Base-by-base conservation (phyloP, 2,113 vertebrate genomes). In the Argyrosomus japonicus region DNA sequence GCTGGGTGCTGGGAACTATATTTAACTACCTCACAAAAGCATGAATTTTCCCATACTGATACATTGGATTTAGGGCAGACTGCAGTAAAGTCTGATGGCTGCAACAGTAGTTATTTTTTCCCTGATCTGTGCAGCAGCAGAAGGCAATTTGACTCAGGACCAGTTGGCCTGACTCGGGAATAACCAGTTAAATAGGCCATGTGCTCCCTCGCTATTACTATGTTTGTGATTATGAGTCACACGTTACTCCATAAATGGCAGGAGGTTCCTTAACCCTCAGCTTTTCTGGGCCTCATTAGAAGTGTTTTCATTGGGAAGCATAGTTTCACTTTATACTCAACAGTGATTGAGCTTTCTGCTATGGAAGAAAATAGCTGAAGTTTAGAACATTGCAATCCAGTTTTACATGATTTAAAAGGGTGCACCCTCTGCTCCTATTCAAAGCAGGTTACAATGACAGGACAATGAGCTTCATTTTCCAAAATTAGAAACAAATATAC, bases 221-320 rank as follows among this genome's bases (percentile, higher is more conserved):
- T 86, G 90, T 91, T 89, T 91, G 85, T 83, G 79, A 74, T 84
- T 81, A 67, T 85, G 88, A 90, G 87, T 89, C 88, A 89, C 68
- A 81, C 48, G 50, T 72, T 62, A 81, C 48, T 72, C 86, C 81
- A 79, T 47, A 87, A 82, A 87, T 53, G 69, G 78, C 71, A 84
- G 6, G 77, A 89, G 75, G 75, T 68, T 84, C 36, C 75, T 84
- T 54, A 47, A 81, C 75, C 71, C 79, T 56, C 36, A 40, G 67
- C 75, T 82, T 63, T 40, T 75, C 54, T 68, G 63, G 58, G 27
- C 32, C 56, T 67, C 48, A 71, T 79, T 68, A 79, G 0, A 45
- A 15, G 19, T 32, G 64, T 63, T 87, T 65, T 80, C 27, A 43
- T n/a, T 3, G 23, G 18, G 43, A 60, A 25, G 70, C 21, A 2